Percentiles rank a stretch among this genome's conserved stretches.
These are phyloP conservation scores for human DNA, from an alignment of 2,113 vertebrate genomes.

Conservation along the genomic window GRCh38 chr1:43023001-43023500, in stretches of 20 bases:
- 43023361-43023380: too few relatives aligned
- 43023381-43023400: not conserved
- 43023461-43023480: not conserved
- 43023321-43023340: not conserved
- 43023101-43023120: not conserved
- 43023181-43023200: not conserved
- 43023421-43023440: not conserved
- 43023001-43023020: accelerated
- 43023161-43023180: not conserved
- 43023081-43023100: not conserved
- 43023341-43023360: not conserved
- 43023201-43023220: not conserved
- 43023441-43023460: not conserved
- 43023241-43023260: not conserved
- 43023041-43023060: not conserved
- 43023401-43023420: not conserved
- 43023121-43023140: not conserved
- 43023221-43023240: not conserved
- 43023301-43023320: not conserved
- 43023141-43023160: not conserved
- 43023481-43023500: not conserved
- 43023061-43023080: not conserved
- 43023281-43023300: not conserved
- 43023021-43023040: accelerated
- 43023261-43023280: not conserved